Evolutionary conservation across 2,797 vertebrate genomes (phyloP), one percentile per base, ranked within the genome.

Genomic region (Eulemur rubriventer): DNA sequence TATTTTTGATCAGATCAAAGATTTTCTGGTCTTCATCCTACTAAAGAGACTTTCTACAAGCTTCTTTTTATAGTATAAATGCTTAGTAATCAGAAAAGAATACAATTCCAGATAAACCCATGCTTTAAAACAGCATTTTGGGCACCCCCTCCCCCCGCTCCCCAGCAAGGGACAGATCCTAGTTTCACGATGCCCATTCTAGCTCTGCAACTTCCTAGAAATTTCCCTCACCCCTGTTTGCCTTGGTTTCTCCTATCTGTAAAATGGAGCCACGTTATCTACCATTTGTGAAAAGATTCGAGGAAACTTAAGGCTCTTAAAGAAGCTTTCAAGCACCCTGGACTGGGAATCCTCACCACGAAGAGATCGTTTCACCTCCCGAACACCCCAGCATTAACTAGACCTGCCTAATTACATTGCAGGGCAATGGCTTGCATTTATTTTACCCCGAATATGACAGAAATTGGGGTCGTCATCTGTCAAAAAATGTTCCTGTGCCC

Each of bases 391-490:
- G 35, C 16, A 52, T 57, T 91, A 80, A 82, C 81, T 14, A 82
- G 76, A 35, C 48, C 89, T 59, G 73, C 65, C 91, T 95, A 63
- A 89, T 82, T 50, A 78, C 59, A 41, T 28, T 18, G 78, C 18
- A 20, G 70, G 35, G 43, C 14, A 48, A 69, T 7, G 48, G 59
- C 46, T 11, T 38, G 92, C 76, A 6, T 46, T 55, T n/a, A n/a
- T 87, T 83, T 35, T 12, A 1, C 83, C 85, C 85, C 24, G 50
- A 57, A 70, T n/a, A 69, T 89, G 90, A 97, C 72, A 94, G 94
- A 92, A 95, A 97, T 57, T 61, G 81, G 89, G 91, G 59, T 78
- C 88, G 84, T 96, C 91, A 73, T 20, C 90, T 81, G 85, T 94
- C 96, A 94, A 69, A 55, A 93, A 89, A 57, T 0, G 1, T 67